These are phyloP conservation scores for Eutrigla gurnardus DNA, from an alignment of 2,797 vertebrate species.

Conservation along the genomic window DNA sequence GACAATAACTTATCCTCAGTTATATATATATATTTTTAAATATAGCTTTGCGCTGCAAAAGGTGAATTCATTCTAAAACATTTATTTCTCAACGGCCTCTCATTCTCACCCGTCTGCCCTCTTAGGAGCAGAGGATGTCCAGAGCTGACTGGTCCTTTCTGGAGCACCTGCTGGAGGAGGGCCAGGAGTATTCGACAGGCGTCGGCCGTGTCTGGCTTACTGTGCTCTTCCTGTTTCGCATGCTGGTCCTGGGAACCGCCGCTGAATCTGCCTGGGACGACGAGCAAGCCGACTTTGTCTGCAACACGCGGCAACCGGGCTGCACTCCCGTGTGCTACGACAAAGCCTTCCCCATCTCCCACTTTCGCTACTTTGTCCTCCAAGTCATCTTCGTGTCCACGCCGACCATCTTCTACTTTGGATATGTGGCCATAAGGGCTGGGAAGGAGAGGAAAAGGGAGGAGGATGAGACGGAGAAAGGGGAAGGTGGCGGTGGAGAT, in stretches of 20 bases:
- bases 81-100: neutral
- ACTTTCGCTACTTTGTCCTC: constrained; percentile 88
- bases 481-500: constrained; percentile 15
- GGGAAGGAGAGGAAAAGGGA: constrained; percentile 39
- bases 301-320: constrained; percentile 87
- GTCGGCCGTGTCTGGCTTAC: constrained; percentile 88
- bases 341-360: constrained; percentile 88
- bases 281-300: constrained; percentile 84
- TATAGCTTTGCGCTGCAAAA: neutral
- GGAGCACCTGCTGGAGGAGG: constrained; percentile 87
- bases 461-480: constrained; percentile 25
- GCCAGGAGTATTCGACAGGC: constrained; percentile 87
- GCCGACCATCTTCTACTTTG: constrained; percentile 87
- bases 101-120: neutral
- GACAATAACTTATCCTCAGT: neutral
- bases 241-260: constrained; percentile 85
- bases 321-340: constrained; percentile 88
- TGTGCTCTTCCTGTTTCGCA: constrained; percentile 88
- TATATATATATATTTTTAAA: neutral
- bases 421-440: constrained; percentile 80
- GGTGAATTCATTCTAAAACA: neutral
- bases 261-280: constrained; percentile 89
- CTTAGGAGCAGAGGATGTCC: constrained; percentile 84
- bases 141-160: constrained; percentile 90
- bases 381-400: constrained; percentile 89